Percentiles rank a stretch among this genome's conserved stretches.
Evolutionary conservation across 1,140 invertebrate genomes (phyloP).

Genomic region (Hyles vespertilio): DNA sequence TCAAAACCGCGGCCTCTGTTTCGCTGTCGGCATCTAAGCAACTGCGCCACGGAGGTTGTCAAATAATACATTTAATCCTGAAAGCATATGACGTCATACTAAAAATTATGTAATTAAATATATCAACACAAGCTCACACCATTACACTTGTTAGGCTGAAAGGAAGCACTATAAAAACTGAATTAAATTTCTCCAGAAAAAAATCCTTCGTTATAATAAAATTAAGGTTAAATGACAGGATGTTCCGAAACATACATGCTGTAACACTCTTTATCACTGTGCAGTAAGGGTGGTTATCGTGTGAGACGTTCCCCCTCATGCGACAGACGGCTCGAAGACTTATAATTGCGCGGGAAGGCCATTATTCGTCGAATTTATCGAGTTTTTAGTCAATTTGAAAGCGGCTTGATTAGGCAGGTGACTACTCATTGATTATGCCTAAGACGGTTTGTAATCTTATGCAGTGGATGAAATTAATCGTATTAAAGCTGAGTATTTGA

Average conservation of each 20-base stretch:
- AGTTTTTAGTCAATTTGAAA: slow-evolving; percentile 1
- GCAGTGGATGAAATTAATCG: no score
- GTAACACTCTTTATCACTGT: neutral
- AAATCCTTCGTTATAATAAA: slow-evolving; percentile 7
- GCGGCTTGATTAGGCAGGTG: neutral
- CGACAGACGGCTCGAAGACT: slow-evolving; percentile 11
- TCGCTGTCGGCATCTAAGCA: no score
- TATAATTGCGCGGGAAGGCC: slow-evolving; percentile 17
- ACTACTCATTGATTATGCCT: neutral
- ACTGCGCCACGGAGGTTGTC: no score
- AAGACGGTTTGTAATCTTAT: no score
- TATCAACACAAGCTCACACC: slow-evolving; percentile 2
- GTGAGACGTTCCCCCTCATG: neutral
- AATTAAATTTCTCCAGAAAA: slow-evolving; percentile 24
- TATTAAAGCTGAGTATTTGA: no score
- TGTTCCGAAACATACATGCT: neutral
- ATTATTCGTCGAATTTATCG: slow-evolving; percentile 6
- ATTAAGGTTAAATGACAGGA: slow-evolving; percentile 6
- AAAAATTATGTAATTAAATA: no score
- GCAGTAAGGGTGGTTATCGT: no score
- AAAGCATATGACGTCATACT: no score
- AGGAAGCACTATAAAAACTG: slow-evolving; percentile 19
- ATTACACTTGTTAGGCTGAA: neutral
- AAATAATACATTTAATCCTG: no score
- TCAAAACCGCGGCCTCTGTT: no score